A percentile compares a stretch with the other conserved stretches of the same genome.
Conservation (phyloP, 2,113 vertebrate species). For the Pangasianodon gigas region DNA sequence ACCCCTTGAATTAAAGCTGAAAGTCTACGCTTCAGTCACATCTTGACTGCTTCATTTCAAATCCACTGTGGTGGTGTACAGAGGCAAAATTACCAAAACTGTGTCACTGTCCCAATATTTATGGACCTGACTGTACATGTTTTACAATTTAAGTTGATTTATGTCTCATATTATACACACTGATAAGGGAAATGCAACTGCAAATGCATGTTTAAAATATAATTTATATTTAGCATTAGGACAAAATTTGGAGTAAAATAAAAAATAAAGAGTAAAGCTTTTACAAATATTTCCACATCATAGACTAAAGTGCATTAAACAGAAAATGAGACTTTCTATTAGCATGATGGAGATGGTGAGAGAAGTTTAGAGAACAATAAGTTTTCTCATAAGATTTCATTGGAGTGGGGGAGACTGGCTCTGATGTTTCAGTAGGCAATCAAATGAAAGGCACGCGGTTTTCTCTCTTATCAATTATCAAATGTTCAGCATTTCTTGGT, state of each 20-base stretch:
- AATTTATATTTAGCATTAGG: background rate
- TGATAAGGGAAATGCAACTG: background rate
- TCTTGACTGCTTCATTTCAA: no score
- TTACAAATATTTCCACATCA: slow-evolving; percentile 34
- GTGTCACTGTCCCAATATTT: no score
- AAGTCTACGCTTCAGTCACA: no score
- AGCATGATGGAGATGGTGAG: slow-evolving; percentile 6
- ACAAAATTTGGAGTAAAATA: background rate
- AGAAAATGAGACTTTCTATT: slow-evolving; percentile 63
- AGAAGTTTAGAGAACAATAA: background rate
- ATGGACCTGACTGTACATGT: no score
- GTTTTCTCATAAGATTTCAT: background rate
- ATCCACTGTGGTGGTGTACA: no score
- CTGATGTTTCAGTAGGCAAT: background rate
- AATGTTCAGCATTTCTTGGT: background rate
- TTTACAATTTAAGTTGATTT: background rate
- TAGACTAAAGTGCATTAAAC: slow-evolving; percentile 74
- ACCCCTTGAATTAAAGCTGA: no score
- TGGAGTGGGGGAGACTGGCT: background rate
- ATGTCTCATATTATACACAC: background rate
- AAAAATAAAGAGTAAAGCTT: slow-evolving; percentile 52
- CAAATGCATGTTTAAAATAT: background rate
- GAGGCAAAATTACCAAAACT: no score
- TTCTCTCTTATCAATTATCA: slow-evolving; percentile 10
- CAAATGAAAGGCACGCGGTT: slow-evolving; percentile 42